Evolutionary conservation across 2,888 invertebrate genomes (phyloP), one percentile per base, ranked within the genome.

Genomic region (Ceraclea dissimilis): DNA sequence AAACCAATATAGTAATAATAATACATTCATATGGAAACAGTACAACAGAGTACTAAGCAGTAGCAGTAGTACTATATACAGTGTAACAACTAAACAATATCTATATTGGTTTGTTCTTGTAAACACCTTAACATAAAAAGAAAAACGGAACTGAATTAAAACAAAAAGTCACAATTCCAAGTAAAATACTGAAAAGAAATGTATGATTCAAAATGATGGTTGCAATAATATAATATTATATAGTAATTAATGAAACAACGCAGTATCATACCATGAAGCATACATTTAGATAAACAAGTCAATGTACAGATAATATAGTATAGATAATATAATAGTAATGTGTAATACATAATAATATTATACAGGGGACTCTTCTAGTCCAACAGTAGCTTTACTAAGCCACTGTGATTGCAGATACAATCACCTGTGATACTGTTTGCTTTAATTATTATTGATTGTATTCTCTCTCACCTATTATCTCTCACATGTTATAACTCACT

Each of bases 271-370:
- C 61, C 59, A 60, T 60, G 58, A 61, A 61, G 61, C 59, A 54
- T 61, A 61, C 61, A 61, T 61, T 61, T 58, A 60, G 54, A 58
- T 61, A 59, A 57, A 56, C 59, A 61, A 57, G 49, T 59, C 59
- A 61, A 50, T 57, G 55, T 57, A 54, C 59, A 57, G 52, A n/a
- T 59, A 59, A 52, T 54, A 53, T n/a, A n/a, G n/a, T n/a, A n/a
- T n/a, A n/a, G n/a, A n/a, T n/a, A 47, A 49, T 49, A 18, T 50
- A 49, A 48, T 55, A 49, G n/a, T 52, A 52, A 48, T 53, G 48
- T 53, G 53, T 47, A 33, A 39, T 47, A 6, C 39, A 31, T 49
- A 54, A 44, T 51, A 33, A 55, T 51, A 49, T 56, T 4, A 16
- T 16, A 62, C 60, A 60, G 60, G 62, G 62, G 62, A 60, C 60